These are phyloP conservation scores for Homarus gammarus DNA, from an alignment of 2,888 invertebrate genomes.

Conservation along the genomic window DNA sequence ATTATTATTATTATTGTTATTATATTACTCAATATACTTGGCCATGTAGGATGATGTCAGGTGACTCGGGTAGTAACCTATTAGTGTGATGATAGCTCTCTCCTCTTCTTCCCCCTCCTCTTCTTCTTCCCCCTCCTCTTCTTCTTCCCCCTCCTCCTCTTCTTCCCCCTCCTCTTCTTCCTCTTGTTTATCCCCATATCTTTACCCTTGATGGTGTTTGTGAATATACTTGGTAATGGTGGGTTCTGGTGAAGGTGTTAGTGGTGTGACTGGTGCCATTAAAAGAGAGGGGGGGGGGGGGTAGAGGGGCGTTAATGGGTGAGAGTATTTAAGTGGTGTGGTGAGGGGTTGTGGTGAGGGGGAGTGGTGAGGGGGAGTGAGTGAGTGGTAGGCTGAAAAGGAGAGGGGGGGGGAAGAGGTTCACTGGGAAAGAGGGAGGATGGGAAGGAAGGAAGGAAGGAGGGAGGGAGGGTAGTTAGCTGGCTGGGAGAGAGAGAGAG, in stretches of 20 bases:
- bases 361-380: neutral
- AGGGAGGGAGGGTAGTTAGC: too few species aligned
- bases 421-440: too few species aligned
- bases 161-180: constrained; percentile 8
- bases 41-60: too few species aligned
- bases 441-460: too few species aligned
- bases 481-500: too few species aligned
- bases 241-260: neutral
- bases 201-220: neutral
- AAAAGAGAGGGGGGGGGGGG: neutral
- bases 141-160: neutral
- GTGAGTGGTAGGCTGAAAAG: too few species aligned
- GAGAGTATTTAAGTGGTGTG: neutral
- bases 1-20: too few species aligned
- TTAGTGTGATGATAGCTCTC: too few species aligned
- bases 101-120: too few species aligned
- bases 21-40: too few species aligned
- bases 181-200: neutral
- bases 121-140: neutral
- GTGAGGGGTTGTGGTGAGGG: neutral
- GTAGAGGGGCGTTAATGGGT: neutral
- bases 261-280: neutral
- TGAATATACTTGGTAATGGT: neutral
- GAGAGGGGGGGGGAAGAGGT: too few species aligned
- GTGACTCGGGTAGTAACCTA: too few species aligned